Base-by-base conservation (phyloP, 2,797 vertebrate genomes). In the Sorex maritimensis region DNA sequence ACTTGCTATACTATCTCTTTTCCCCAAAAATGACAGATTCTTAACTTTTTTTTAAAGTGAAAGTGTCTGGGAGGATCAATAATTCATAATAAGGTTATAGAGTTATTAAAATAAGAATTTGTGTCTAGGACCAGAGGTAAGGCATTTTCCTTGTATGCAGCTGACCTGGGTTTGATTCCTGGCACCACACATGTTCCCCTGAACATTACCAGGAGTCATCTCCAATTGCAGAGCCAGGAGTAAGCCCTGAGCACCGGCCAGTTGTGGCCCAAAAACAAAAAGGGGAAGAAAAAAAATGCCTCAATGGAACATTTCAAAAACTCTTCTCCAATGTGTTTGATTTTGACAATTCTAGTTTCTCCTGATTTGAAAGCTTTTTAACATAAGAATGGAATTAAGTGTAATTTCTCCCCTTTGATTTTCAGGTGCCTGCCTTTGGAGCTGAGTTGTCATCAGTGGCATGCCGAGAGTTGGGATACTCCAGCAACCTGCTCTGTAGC, bases 401-500 rank as follows among this genome's bases (percentile, higher is more conserved):
- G 58, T 79, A 74, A 65, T 85, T 88, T 65, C 49, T 69, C 15
- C 2, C 77, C 90, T 9, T 95, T 95, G 71, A 28, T 90, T 97
- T 97, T 80, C 98, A 99, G 99, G 81, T 99, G 55, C 98, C 98
- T 21, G 96, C 98, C 1, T 98, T 98, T 2, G 98, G 99, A 61
- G 98, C 98, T 41, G 98, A 99, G 26, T 93, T 99, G 94, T 99
- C 99, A 0, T 99, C 99, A 0, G 99, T 99, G 98, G 98, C 98
- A 0, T 99, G 99, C 98, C 98, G 99, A 94, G 99, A 99, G 81
- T 95, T 99, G 88, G 99, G 99, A 71, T 99, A 99, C 98, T 99
- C 99, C 97, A 99, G 99, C 98, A 99, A 99, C 97, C 98, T 99
- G 97, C 98, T 99, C 79, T 99, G 99, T 97, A 99, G 99, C 97